Evolutionary conservation across 2,797 vertebrate genomes (phyloP), one percentile per base, ranked within the genome.

Genomic region (Chiroxiphia lanceolata): DNA sequence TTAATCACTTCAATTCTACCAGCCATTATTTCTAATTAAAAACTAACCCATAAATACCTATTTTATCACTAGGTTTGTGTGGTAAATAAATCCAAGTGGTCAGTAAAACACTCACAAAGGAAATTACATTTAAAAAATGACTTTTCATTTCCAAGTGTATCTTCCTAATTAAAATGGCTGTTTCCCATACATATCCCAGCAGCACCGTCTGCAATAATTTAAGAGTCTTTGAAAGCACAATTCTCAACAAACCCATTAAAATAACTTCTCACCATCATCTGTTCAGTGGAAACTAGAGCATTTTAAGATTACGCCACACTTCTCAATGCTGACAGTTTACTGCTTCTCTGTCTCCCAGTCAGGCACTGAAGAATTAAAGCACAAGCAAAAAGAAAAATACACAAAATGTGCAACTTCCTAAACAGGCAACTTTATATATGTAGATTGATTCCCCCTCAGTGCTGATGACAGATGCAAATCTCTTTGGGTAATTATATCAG

Each of bases 11-110:
- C 94, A 98, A 95, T 97, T 98, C 97, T 98, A 98, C 93, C 98
- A 98, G 97, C 98, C 98, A 98, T 99, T 98, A 99, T 98, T 99
- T 98, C 98, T 99, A 99, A 99, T 99, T 99, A 98, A 99, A 99
- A 99, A 98, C 93, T 97, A 98, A 93, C 98, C 96, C 97, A 98
- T 99, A 99, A 99, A 99, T 98, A 98, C 80, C 92, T 83, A 90
- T 94, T 97, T 98, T 98, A 98, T 98, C 97, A 78, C 98, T 84
- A 88, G 80, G 90, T 97, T 83, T 95, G 69, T 93, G 96, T 91
- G 96, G 98, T 98, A 99, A 99, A 99, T 99, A 99, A 98, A 98
- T 97, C 95, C 96, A 94, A 97, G 95, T 10, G 93, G 97, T 96
- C 97, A 95, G 94, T 97, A 98, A 97, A 98, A 96, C 96, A 96